phyloP scores from a whole-genome alignment of 2,888 invertebrate species.

The Polylopha cassiicola region DNA sequence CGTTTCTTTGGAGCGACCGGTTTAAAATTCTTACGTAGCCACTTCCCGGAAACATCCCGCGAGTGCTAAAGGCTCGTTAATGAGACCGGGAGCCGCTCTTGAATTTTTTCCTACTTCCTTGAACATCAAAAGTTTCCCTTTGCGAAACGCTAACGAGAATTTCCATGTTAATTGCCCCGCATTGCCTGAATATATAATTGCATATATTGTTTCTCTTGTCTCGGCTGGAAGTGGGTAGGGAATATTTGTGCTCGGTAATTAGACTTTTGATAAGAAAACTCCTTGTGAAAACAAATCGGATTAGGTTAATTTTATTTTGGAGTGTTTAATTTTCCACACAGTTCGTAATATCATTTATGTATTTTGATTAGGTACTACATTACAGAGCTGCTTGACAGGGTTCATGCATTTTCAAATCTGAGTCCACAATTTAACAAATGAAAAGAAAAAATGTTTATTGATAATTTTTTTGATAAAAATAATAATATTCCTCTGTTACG shows the following conservation, averaged over 20 bases:
- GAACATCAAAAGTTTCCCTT: slow-evolving; percentile 72
- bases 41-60: slow-evolving; percentile 49
- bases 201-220: slow-evolving; percentile 67
- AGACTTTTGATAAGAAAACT: slow-evolving; percentile 48
- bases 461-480: too few relatives aligned
- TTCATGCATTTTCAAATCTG: too few relatives aligned
- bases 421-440: too few relatives aligned
- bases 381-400: too few relatives aligned
- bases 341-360: slow-evolving; percentile 3
- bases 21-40: slow-evolving; percentile 39
- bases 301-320: slow-evolving; percentile 40
- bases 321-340: slow-evolving; percentile 12
- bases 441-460: too few relatives aligned
- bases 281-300: slow-evolving; percentile 37
- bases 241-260: slow-evolving; percentile 56
- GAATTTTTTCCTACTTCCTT: slow-evolving; percentile 62
- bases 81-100: slow-evolving; percentile 61
- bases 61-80: slow-evolving; percentile 65
- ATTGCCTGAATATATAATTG: slow-evolving; percentile 66
- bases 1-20: slow-evolving; percentile 33
- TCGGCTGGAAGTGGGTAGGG: slow-evolving; percentile 44
- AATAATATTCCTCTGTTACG: too few relatives aligned
- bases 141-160: slow-evolving; percentile 68
- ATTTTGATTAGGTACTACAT: too few relatives aligned
- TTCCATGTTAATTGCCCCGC: slow-evolving; percentile 69